Base-by-base conservation (phyloP, 2,113 vertebrate genomes). In the Fulmarus glacialis region DNA sequence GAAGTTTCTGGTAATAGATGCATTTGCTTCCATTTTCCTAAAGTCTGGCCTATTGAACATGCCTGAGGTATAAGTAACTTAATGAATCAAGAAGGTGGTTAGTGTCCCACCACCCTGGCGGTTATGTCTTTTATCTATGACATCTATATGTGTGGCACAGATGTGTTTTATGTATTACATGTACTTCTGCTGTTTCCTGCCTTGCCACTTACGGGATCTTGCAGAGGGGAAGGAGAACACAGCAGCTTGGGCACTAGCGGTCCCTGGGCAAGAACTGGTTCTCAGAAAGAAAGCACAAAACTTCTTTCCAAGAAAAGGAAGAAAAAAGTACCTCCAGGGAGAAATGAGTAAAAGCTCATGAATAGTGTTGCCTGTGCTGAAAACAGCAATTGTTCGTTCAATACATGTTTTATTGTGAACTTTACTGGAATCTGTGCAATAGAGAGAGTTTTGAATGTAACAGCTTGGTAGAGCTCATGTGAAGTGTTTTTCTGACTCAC, bases 171-270 rank as follows among this genome's bases (percentile, higher is more conserved):
- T 24, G 22, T 43, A 34, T 15, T 50, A 5, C 6, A 23, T 3
- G 3, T 38, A 62, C 13, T 85, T 62, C 38, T 58, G 12, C 38
- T 34, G 15, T 50, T 86, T 84, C 52, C 18, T 50, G 23, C 17
- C 12, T 82, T 82, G 8, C 8, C 2, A 2, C 10, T 73, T 62
- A 10, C 0, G 3, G 4, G 5, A 2, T 58, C 18, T 59, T 24
- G 13, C 20, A 75, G 42, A 75, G 22, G 6, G 15, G 16, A 74
- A 7, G 22, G 7, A 50, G 7, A 64, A 3, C 4, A 79, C 12
- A 40, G 22, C 18, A 78, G 11, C 34, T 26, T 23, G 29, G 15
- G 8, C 1, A 4, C 5, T 34, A 53, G 36, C 1, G 2, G 11
- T 56, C 6, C 16, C 66, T 63, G 26, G 16, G 19, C 23, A 56